Percentiles rank a stretch among this genome's conserved stretches.
Conservation (phyloP, 2,888 invertebrate genomes). For the Entomobrya proxima region DNA sequence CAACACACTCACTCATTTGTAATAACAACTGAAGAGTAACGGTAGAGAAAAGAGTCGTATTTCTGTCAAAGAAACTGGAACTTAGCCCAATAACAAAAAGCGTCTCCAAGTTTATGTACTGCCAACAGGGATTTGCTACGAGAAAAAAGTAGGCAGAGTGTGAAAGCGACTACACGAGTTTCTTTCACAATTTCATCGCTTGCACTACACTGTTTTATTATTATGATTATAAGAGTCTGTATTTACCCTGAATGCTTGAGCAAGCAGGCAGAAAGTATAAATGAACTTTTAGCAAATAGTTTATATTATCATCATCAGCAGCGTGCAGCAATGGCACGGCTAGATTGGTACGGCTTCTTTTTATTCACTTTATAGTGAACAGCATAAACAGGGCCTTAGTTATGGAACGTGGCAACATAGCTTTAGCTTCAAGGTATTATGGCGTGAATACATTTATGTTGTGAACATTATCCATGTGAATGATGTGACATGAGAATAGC, state of each 20-base stretch:
- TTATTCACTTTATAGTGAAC: not conserved
- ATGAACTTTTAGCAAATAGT: not conserved
- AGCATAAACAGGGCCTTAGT: not conserved
- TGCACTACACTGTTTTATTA: not conserved
- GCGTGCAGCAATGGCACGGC: not conserved
- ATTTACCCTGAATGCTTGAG: not conserved
- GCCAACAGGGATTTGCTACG: conserved; percentile 36
- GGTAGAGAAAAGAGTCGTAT: conserved; percentile 36
- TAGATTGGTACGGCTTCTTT: conserved; percentile 4
- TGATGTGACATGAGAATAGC: conserved; percentile 15
- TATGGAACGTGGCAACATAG: not conserved
- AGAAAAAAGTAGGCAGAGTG: conserved; percentile 17
- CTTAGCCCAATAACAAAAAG: conserved; percentile 41
- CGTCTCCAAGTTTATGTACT: conserved; percentile 33
- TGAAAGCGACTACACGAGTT: conserved; percentile 23
- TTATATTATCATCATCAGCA: conserved; percentile 1
- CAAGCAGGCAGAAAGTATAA: conserved; percentile 5
- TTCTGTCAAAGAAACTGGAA: conserved; percentile 43
- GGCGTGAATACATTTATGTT: conserved; percentile 30
- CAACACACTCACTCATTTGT: conserved; percentile 30
- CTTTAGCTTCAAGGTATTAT: conserved; percentile 28
- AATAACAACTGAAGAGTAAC: conserved; percentile 40
- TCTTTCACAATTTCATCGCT: not conserved
- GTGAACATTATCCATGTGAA: conserved; percentile 40
- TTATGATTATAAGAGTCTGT: not conserved